Evolutionary conservation across 2,888 invertebrate species (phyloP).

Genomic region (Mesorhabditis spiculigera): DNA sequence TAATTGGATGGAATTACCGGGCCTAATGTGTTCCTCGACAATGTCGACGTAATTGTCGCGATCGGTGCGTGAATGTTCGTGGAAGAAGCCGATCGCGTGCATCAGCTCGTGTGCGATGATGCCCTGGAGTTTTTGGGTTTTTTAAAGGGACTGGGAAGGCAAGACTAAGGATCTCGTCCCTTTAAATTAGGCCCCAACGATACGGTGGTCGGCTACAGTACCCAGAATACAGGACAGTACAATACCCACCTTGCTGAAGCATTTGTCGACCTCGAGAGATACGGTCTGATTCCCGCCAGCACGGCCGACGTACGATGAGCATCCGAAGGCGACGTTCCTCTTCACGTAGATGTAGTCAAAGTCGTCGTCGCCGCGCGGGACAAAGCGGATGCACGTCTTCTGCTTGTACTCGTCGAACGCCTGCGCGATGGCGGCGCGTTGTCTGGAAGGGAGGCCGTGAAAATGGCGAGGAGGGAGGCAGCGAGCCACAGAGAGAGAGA

Average conservation of each 20-base stretch:
- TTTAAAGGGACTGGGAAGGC: too few species aligned
- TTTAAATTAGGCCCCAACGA: too few species aligned
- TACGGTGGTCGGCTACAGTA: not conserved
- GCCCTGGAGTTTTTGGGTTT: conserved; percentile 55
- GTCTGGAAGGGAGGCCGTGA: conserved; percentile 32
- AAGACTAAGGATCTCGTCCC: too few species aligned
- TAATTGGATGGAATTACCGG: conserved; percentile 61
- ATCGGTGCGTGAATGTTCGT: conserved; percentile 77
- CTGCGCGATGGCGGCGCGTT: conserved; percentile 62
- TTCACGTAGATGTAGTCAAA: conserved; percentile 67
- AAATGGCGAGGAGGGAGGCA: not conserved
- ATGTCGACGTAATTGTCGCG: conserved; percentile 75
- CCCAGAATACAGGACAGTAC: not conserved
- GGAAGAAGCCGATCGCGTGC: conserved; percentile 75
- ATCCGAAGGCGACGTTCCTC: conserved; percentile 63
- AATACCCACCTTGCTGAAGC: conserved; percentile 56
- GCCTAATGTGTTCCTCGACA: conserved; percentile 71
- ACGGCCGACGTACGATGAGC: conserved; percentile 75
- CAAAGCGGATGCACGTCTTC: conserved; percentile 69
- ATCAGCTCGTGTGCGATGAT: conserved; percentile 76
- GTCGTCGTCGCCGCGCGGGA: conserved; percentile 65
- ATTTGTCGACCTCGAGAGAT: conserved; percentile 65
- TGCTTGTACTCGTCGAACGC: conserved; percentile 68
- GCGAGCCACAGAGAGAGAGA: conserved; percentile 1
- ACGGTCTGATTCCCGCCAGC: conserved; percentile 74